Conservation (phyloP, 1,140 invertebrate species). For the Dermatophagoides farinae region DNA sequence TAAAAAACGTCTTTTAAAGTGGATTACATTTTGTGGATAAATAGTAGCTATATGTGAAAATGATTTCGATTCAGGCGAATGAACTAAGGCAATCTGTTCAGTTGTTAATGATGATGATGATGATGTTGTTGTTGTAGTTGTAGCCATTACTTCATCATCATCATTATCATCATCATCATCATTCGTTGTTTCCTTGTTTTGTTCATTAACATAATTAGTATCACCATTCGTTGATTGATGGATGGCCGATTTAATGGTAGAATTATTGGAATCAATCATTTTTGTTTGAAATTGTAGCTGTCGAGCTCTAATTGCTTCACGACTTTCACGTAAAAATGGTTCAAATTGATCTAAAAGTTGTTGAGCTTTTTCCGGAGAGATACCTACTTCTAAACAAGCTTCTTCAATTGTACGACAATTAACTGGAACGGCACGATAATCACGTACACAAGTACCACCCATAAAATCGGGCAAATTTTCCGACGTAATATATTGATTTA, state of each 20-base stretch:
- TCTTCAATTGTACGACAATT: not conserved
- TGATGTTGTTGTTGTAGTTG: not conserved
- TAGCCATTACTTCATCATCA: not conserved
- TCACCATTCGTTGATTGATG: not conserved
- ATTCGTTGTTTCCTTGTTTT: not conserved
- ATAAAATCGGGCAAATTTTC: slow-evolving; percentile 13
- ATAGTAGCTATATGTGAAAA: not conserved
- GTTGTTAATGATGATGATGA: too few relatives aligned
- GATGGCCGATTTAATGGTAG: too few relatives aligned
- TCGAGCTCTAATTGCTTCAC: not conserved
- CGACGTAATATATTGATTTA: not conserved
- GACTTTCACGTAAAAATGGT: slow-evolving; percentile 6
- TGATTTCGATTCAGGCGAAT: not conserved
- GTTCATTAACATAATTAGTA: not conserved
- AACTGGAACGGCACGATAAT: slow-evolving; percentile 12
- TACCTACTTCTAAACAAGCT: not conserved
- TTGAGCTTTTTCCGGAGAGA: not conserved
- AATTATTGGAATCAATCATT: not conserved
- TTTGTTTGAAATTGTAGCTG: not conserved
- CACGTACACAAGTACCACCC: slow-evolving; percentile 5
- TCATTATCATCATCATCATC: not conserved
- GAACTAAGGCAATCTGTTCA: not conserved
- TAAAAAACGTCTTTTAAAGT: not conserved
- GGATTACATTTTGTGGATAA: not conserved
- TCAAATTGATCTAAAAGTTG: not conserved